Evolutionary conservation across 2,888 invertebrate species (phyloP), one percentile per base, ranked within the genome.

Genomic region (Caenorhabditis macrosperma): DNA sequence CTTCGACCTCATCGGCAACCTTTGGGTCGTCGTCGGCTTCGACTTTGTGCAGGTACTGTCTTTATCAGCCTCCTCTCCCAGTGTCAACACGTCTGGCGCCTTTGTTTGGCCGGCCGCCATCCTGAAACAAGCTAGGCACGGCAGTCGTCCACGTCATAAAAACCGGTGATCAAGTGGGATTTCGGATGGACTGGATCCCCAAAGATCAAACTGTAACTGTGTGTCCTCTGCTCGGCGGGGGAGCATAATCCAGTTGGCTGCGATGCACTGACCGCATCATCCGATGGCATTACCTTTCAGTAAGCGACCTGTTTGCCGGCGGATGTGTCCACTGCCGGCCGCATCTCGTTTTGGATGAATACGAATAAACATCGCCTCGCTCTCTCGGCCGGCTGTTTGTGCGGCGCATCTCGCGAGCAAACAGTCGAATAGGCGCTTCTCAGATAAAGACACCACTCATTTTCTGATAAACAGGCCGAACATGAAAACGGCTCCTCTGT

Each of bases 1-100:
- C 28, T 88, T 88, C 69, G 88, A 88, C 80, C 71, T 88, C 41
- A 82, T 88, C 38, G 88, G 88, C 9, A 84, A 83, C 38, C 81
- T 88, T 20, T 88, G 88, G 88, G 52, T 88, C 30, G 83, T 84
- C 12, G 88, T 88, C 17, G 78, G 55, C 20, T 87, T 88, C 64
- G 85, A 88, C 79, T 76, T 88, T 38, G 52, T 86, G n/a, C 88
- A 88, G 84, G 88, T 63, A 24, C 26, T 5, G 28, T 28, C 57
- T 15, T 33, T 57, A 57, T 9, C 17, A n/a, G 9, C n/a, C n/a
- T n/a, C 54, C 28, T 10, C 6, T 28, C 24, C 24, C 38, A 35
- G 33, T 35, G 35, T 55, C 33, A 55, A 55, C 26, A 55, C 20
- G 55, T 33, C 55, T 33, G n/a, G 30, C n/a, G 69, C 15, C 12